A percentile compares a stretch with the other conserved stretches of the same genome.
These are phyloP conservation scores for Alviniconcha marisindica DNA, from an alignment of 1,140 invertebrate genomes.

Conservation along the genomic window DNA sequence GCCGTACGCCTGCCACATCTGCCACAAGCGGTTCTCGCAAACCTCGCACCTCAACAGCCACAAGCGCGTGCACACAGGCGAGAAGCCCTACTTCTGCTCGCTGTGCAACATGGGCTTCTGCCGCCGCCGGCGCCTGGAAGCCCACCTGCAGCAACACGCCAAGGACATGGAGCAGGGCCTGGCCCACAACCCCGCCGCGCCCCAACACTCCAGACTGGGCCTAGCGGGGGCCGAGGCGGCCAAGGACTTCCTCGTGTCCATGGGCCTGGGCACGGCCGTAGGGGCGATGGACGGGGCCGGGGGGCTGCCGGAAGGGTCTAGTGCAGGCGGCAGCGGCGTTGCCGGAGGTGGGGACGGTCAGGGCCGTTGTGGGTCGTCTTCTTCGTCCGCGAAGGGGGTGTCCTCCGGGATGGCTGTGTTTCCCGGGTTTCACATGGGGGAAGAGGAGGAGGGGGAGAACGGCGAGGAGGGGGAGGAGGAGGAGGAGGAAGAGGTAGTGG, in stretches of 20 bases:
- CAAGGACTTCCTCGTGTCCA: background rate
- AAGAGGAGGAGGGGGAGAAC: background rate
- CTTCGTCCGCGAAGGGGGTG: background rate
- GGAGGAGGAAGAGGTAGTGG: background rate
- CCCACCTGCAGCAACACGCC: constrained; percentile 46
- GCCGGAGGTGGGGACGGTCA: background rate
- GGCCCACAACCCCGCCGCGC: background rate
- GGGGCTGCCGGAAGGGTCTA: background rate
- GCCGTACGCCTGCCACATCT: constrained; percentile 53
- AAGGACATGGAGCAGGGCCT: constrained; percentile 2
- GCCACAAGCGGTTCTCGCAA: constrained; percentile 57
- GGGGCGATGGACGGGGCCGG: background rate
- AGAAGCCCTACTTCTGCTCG: constrained; percentile 56
- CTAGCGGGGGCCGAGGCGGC: background rate
- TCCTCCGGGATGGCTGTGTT: constrained; percentile 11
- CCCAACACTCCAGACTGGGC: background rate
- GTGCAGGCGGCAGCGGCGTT: background rate
- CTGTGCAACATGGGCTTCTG: constrained; percentile 56
- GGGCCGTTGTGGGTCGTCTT: too few species aligned
- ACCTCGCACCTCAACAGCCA: constrained; percentile 59
- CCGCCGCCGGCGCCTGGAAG: constrained; percentile 47
- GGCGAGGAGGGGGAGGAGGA: background rate
- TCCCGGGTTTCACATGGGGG: constrained; percentile 9
- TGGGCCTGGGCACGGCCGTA: background rate
- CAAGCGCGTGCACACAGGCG: constrained; percentile 63